Conservation (phyloP, 2,888 invertebrate genomes). For the Dione juno region DNA sequence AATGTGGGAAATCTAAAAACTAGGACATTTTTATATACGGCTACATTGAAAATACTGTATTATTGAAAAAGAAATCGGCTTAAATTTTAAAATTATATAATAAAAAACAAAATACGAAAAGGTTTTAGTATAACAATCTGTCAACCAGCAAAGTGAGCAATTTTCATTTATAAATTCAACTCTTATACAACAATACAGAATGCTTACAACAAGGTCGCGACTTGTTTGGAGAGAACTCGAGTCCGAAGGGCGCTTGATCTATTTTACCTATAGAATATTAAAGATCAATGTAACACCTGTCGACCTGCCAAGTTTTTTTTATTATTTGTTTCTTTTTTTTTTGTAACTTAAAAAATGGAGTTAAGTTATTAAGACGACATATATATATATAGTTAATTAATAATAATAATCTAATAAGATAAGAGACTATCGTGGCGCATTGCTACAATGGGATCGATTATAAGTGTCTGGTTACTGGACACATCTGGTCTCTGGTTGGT, state of each 20-base stretch:
- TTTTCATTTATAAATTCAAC: constrained; percentile 26
- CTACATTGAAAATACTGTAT: no score
- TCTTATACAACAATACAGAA: constrained; percentile 24
- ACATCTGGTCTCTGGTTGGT: no score
- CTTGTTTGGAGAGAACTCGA: constrained; percentile 37
- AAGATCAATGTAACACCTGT: constrained; percentile 30
- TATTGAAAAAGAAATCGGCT: not conserved
- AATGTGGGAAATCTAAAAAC: no score
- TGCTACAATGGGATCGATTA: no score
- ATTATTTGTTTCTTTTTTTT: not conserved
- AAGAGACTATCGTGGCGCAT: no score
- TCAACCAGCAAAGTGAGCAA: constrained; percentile 7
- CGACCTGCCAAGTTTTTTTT: not conserved
- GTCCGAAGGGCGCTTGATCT: constrained; percentile 41
- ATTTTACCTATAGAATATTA: constrained; percentile 38
- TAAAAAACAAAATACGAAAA: not conserved
- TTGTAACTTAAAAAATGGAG: not conserved
- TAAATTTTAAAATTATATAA: not conserved
- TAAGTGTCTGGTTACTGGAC: no score
- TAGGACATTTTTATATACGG: no score
- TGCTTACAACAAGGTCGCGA: constrained; percentile 38
- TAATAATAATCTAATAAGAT: no score
- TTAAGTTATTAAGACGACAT: no score
- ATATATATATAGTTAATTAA: no score
- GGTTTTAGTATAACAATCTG: not conserved